Conservation (phyloP, 2,797 vertebrate species). For the Sebastes steindachneri region DNA sequence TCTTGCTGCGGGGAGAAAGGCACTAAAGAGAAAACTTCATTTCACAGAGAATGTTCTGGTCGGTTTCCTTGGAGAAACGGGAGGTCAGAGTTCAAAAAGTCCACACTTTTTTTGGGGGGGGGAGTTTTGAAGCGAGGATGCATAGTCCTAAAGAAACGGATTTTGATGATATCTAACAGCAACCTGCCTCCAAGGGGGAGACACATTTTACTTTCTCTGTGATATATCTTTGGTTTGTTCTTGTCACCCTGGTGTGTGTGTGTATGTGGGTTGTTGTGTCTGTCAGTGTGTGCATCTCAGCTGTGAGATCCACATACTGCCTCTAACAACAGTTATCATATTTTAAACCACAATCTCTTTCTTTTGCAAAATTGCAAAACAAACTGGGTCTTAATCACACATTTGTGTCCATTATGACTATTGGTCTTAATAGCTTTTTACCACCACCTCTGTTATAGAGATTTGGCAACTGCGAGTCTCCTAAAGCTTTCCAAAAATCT, state of each 20-base stretch:
- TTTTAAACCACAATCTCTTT: not conserved
- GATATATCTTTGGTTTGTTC: conserved; percentile 1
- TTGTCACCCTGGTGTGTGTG: not conserved
- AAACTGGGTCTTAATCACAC: not conserved
- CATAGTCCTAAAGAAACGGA: not conserved
- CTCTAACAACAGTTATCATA: not conserved
- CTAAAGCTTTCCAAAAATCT: not conserved
- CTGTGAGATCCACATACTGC: not conserved
- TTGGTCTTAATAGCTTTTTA: not conserved
- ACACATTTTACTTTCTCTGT: conserved; percentile 6
- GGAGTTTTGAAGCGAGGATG: conserved; percentile 28
- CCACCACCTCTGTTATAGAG: not conserved
- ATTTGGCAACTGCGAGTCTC: not conserved
- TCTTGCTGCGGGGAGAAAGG: conserved; percentile 39
- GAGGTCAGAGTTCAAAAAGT: conserved; percentile 45
- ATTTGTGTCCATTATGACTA: not conserved
- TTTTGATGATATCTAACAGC: conserved; percentile 34
- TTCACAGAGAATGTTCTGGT: conserved; percentile 49
- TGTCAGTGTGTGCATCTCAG: not conserved
- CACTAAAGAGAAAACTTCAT: conserved; percentile 55
- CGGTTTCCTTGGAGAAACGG: conserved; percentile 35
- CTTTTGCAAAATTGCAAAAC: not conserved
- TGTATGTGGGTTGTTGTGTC: not conserved
- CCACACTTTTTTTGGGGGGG: not conserved
- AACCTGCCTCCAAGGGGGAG: conserved; percentile 1